Conservation (phyloP, 2,888 invertebrate genomes). For the Harpalus rubripes region DNA sequence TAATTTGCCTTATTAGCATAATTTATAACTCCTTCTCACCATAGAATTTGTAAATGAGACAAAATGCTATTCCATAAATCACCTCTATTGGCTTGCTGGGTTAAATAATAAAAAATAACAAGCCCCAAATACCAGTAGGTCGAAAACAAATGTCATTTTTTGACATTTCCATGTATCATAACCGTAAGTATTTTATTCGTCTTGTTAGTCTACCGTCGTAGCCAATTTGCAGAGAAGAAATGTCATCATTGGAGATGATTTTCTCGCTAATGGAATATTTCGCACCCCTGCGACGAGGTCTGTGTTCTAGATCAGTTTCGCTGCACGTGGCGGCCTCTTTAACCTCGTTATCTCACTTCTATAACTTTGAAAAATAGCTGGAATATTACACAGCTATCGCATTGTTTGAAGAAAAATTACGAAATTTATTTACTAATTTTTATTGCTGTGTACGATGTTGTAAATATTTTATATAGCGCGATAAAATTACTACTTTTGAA, state of each 20-base stretch:
- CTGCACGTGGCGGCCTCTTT: slow-evolving; percentile 18
- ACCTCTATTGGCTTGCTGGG: slow-evolving; percentile 31
- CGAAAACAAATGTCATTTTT: slow-evolving; percentile 65
- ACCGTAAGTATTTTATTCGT: slow-evolving; percentile 58
- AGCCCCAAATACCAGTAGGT: slow-evolving; percentile 65
- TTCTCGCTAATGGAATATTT: slow-evolving; percentile 55
- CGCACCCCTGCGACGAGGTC: slow-evolving; percentile 28
- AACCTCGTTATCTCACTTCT: slow-evolving; percentile 34
- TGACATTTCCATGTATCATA: slow-evolving; percentile 63
- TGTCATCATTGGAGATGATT: slow-evolving; percentile 39
- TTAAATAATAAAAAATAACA: slow-evolving; percentile 64
- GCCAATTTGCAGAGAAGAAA: slow-evolving; percentile 56
- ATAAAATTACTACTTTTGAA: too few relatives aligned
- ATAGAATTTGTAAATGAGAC: neutral
- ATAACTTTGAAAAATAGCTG: neutral
- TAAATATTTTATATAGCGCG: neutral
- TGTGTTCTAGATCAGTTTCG: slow-evolving; percentile 9
- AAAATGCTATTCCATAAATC: slow-evolving; percentile 13
- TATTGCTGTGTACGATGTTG: neutral
- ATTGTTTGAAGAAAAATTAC: neutral
- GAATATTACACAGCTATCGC: neutral
- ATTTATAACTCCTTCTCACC: neutral
- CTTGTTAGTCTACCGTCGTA: slow-evolving; percentile 52
- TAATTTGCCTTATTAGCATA: neutral
- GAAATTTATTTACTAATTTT: neutral